A percentile compares a stretch with the other conserved stretches of the same genome.
Evolutionary conservation across 2,113 vertebrate genomes (phyloP).

Genomic region (Rhinichthys klamathensis): DNA sequence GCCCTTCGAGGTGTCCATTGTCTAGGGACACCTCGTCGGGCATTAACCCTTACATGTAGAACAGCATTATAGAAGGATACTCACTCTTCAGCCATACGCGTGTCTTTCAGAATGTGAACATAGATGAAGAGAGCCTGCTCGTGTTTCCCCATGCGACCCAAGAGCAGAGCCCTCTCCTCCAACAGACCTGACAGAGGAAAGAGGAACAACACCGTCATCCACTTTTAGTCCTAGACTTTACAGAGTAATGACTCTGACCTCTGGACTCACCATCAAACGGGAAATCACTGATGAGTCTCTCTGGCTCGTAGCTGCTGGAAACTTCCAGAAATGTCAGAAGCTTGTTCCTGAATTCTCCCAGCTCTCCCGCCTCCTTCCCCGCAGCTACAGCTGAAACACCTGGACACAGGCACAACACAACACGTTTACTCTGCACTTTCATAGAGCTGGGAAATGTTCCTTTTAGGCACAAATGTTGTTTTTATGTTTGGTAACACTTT

Average conservation of each 20-base stretch:
- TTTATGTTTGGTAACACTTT: no score
- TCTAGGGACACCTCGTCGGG: no score
- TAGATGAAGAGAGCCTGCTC: constrained; percentile 99
- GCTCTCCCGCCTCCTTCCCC: constrained; percentile 86
- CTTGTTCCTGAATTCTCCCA: constrained; percentile 89
- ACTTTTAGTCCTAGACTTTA: background rate
- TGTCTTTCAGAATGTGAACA: constrained; percentile 92
- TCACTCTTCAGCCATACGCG: constrained; percentile 92
- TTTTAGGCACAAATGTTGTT: no score
- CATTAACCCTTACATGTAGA: background rate
- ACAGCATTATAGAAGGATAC: constrained; percentile 48
- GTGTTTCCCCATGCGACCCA: constrained; percentile 97
- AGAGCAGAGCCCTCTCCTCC: constrained; percentile 91
- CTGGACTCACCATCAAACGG: constrained; percentile 90
- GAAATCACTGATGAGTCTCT: constrained; percentile 92
- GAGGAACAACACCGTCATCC: background rate
- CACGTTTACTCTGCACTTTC: no score
- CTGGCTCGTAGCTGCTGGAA: constrained; percentile 88
- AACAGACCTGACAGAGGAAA: constrained; percentile 80
- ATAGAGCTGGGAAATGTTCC: no score
- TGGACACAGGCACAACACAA: constrained; percentile 48
- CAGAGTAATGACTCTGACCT: background rate
- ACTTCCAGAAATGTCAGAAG: constrained; percentile 89
- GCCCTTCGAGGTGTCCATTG: no score
- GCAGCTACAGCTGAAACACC: constrained; percentile 80